A percentile compares a stretch with the other conserved stretches of the same genome.
These are phyloP conservation scores for Fragum fragum DNA, from an alignment of 2,888 invertebrate genomes.

Conservation along the genomic window DNA sequence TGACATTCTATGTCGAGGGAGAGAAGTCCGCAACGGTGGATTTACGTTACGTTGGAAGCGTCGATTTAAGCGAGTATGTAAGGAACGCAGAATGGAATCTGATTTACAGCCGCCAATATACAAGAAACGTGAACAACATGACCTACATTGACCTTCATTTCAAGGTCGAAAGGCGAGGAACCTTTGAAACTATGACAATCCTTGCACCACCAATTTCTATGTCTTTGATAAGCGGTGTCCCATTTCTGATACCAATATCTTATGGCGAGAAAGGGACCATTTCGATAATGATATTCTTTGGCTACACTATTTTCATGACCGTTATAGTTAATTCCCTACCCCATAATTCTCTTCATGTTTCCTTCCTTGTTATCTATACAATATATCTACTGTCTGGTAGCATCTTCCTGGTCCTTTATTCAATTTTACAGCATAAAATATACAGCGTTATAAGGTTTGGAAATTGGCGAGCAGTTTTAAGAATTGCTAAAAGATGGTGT, in stretches of 20 bases:
- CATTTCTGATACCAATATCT: constrained; percentile 6
- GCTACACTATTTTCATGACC: neutral
- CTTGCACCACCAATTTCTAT: neutral
- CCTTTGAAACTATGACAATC: no score
- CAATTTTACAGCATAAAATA: neutral
- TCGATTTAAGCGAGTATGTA: no score
- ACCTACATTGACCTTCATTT: no score
- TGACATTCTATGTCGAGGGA: no score
- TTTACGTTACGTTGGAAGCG: no score
- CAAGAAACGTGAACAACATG: no score
- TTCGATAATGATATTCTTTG: neutral
- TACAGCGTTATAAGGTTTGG: neutral
- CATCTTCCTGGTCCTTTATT: neutral
- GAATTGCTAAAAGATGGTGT: no score
- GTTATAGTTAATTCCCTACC: neutral
- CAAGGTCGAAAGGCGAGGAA: no score
- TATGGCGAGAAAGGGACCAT: neutral
- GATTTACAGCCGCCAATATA: no score
- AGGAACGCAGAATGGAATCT: no score
- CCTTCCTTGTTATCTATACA: neutral
- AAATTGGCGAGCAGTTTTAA: no score
- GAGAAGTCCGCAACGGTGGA: no score
- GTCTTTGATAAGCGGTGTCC: neutral
- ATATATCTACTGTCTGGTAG: neutral
- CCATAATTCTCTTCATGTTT: neutral